Evolutionary conservation across 1,140 invertebrate species (phyloP).

Genomic region (Diprion similis): DNA sequence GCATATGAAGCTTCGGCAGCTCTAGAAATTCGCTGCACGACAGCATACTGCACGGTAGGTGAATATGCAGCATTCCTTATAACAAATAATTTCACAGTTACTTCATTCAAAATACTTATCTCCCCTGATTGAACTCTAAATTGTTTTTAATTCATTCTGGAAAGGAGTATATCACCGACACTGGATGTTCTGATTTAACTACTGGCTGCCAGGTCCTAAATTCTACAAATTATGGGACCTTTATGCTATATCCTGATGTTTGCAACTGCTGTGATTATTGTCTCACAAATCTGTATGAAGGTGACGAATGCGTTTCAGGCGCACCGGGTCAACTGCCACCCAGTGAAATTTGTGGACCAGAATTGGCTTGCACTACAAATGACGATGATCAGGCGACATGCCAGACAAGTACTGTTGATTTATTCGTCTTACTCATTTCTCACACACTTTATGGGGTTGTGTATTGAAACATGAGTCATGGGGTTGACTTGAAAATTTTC

Average conservation of each 20-base stretch:
- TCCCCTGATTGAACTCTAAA: neutral
- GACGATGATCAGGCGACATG: conserved; percentile 27
- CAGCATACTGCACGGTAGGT: conserved; percentile 5
- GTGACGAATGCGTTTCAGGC: conserved; percentile 50
- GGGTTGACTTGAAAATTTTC: neutral
- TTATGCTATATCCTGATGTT: conserved; percentile 59
- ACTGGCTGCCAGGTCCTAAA: conserved; percentile 58
- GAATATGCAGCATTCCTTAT: neutral
- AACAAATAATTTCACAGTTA: no score
- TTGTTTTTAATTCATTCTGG: neutral
- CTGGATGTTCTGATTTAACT: conserved; percentile 46
- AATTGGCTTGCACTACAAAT: conserved; percentile 43
- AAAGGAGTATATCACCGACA: conserved; percentile 31
- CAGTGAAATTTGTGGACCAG: conserved; percentile 52
- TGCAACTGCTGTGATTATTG: conserved; percentile 69
- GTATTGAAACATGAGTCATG: neutral
- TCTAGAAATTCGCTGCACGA: neutral
- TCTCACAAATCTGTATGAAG: conserved; percentile 54
- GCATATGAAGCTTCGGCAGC: neutral
- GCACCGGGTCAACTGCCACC: conserved; percentile 39
- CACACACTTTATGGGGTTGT: no score
- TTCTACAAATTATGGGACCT: conserved; percentile 58
- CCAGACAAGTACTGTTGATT: conserved; percentile 30
- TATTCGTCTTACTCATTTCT: no score
- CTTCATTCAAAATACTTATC: no score